Percentiles rank a stretch among this genome's conserved stretches.
Conservation (phyloP, 1,140 invertebrate species). For the Calliphora vicina region DNA sequence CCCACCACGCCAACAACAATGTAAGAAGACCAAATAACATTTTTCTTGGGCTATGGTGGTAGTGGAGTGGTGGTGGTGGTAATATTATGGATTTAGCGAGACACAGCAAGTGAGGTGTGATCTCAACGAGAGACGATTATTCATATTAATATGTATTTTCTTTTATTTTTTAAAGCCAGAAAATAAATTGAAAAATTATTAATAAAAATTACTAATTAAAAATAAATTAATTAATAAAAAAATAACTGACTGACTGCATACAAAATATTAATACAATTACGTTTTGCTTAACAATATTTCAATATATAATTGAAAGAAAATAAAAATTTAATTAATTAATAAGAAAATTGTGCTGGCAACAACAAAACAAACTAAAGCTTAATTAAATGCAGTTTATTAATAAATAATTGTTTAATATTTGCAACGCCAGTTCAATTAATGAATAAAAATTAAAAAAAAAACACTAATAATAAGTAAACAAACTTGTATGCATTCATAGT, state of each 20-base stretch:
- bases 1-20: not conserved
- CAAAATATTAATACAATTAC: not conserved
- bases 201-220: not conserved
- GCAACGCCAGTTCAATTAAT: not conserved
- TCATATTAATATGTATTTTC: not conserved
- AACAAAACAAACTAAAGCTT: not conserved
- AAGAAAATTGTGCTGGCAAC: not conserved
- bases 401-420: constrained; percentile 3
- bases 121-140: not conserved
- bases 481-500: not conserved
- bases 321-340: not conserved
- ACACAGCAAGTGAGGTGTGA: constrained; percentile 4
- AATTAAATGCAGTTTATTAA: constrained; percentile 6
- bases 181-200: too few species aligned
- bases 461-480: not conserved
- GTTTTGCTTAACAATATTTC: not conserved
- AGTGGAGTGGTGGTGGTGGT: too few species aligned
- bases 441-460: not conserved
- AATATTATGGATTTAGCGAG: not conserved
- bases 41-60: not conserved
- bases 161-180: too few species aligned
- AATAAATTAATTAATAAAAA: not conserved
- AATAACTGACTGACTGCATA: too few species aligned
- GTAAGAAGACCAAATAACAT: not conserved
- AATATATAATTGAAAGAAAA: not conserved